phyloP scores from a whole-genome alignment of 2,888 invertebrate species.

The Cheilosia pagana region DNA sequence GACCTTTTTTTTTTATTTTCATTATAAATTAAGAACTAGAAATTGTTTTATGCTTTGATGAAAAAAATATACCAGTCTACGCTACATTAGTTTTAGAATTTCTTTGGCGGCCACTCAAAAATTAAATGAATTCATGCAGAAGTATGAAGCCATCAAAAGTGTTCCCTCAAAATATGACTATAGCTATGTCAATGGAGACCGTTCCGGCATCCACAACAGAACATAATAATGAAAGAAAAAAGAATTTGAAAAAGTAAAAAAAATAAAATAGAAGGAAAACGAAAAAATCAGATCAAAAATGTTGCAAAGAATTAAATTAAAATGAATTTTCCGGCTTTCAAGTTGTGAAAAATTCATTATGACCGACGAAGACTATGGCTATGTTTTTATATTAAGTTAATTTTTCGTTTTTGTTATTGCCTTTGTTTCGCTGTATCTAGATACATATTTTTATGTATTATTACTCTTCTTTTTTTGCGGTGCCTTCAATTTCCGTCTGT shows the following conservation, averaged over 20 bases:
- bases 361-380: slow-evolving; percentile 43
- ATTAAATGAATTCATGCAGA: slow-evolving; percentile 49
- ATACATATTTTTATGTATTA: slow-evolving; percentile 37
- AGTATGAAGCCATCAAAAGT: slow-evolving; percentile 34
- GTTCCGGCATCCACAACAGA: slow-evolving; percentile 43
- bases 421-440: slow-evolving; percentile 43
- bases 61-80: neutral
- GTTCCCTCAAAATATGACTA: slow-evolving; percentile 3
- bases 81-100: slow-evolving; percentile 51
- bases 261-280: no score
- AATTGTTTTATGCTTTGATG: slow-evolving; percentile 15
- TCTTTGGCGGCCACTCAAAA: slow-evolving; percentile 44
- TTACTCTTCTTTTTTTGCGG: slow-evolving; percentile 67
- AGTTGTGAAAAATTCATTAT: slow-evolving; percentile 74
- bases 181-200: slow-evolving; percentile 29
- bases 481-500: slow-evolving; percentile 74
- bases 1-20: neutral
- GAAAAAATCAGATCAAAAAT: slow-evolving; percentile 64
- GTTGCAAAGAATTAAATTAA: slow-evolving; percentile 74
- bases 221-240: slow-evolving; percentile 19
- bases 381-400: slow-evolving; percentile 71
- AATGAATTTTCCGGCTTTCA: slow-evolving; percentile 75
- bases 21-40: slow-evolving; percentile 10
- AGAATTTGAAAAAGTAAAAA: slow-evolving; percentile 36
- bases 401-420: slow-evolving; percentile 58